Conservation (phyloP, 2,113 vertebrate genomes). For the Bettongia penicillata region DNA sequence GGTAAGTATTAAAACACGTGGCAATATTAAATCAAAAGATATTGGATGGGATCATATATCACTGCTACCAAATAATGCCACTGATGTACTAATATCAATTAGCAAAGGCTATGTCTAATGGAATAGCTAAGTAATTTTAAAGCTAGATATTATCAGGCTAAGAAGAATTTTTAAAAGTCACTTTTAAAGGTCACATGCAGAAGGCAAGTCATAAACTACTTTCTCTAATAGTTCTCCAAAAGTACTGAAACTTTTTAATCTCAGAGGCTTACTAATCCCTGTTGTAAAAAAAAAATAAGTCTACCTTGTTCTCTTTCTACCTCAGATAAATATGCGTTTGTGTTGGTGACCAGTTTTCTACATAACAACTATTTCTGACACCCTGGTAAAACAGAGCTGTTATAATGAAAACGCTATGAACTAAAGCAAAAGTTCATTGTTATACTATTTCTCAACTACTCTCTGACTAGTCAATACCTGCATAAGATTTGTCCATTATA, state of each 20-base stretch:
- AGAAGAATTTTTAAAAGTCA: conserved; percentile 32
- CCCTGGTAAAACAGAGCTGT: conserved; percentile 48
- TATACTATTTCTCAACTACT: conserved; percentile 55
- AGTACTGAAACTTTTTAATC: conserved; percentile 52
- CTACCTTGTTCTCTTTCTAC: conserved; percentile 36
- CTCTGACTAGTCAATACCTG: not conserved
- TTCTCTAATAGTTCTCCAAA: conserved; percentile 34
- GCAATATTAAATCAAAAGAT: not conserved
- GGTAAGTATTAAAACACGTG: not conserved
- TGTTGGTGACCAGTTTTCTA: conserved; percentile 69
- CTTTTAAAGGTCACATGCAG: not conserved
- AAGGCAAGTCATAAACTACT: not conserved
- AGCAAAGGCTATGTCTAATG: not conserved
- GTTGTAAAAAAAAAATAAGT: conserved; percentile 67
- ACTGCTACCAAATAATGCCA: not conserved
- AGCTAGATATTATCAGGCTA: conserved; percentile 4
- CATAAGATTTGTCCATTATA: not conserved
- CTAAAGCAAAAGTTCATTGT: conserved; percentile 51
- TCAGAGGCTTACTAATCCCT: conserved; percentile 36
- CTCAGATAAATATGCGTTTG: conserved; percentile 57
- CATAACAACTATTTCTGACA: conserved; percentile 55
- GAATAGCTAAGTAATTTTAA: conserved; percentile 31
- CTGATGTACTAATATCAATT: conserved; percentile 5
- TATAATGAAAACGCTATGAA: conserved; percentile 54
- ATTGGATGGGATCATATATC: conserved; percentile 4